Evolutionary conservation across 2,797 vertebrate genomes (phyloP).

Genomic region (Chiroxiphia lanceolata): DNA sequence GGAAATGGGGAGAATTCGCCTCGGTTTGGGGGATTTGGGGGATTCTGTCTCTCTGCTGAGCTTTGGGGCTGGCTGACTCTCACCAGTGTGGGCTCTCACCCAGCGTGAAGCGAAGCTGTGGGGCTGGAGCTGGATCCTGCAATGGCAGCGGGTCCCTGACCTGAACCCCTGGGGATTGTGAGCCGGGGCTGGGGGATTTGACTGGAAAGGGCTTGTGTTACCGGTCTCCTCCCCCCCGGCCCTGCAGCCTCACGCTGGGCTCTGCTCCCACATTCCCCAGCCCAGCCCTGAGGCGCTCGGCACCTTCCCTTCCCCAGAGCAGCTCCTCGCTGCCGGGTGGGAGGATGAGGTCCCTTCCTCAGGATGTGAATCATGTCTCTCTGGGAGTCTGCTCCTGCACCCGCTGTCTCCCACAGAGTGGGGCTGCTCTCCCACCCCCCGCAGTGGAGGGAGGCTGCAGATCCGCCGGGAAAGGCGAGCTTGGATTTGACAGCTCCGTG

Average conservation of each 20-base stretch:
- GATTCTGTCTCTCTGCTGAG: not conserved
- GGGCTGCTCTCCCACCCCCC: not conserved
- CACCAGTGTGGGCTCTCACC: not conserved
- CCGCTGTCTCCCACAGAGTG: not conserved
- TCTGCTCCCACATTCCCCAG: not conserved
- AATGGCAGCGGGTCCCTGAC: rapidly evolving
- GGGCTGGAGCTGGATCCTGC: rapidly evolving
- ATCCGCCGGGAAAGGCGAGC: not conserved
- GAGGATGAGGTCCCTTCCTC: constrained; percentile 54
- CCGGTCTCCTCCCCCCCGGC: rapidly evolving
- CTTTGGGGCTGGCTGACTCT: not conserved
- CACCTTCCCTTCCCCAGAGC: not conserved
- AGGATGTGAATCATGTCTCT: constrained; percentile 49
- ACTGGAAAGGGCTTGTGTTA: rapidly evolving
- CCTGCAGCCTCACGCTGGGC: rapidly evolving
- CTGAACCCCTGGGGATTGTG: rapidly evolving
- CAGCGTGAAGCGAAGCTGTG: not conserved
- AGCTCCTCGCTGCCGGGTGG: not conserved
- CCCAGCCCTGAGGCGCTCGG: not conserved
- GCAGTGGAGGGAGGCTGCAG: not conserved
- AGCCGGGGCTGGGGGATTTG: rapidly evolving
- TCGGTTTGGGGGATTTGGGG: rapidly evolving
- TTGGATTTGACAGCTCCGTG: rapidly evolving
- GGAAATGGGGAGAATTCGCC: rapidly evolving
- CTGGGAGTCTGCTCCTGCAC: not conserved